A percentile compares a stretch with the other conserved stretches of the same genome.
Evolutionary conservation across 2,797 vertebrate genomes (phyloP).

Genomic region (Rousettus madagascariensis): DNA sequence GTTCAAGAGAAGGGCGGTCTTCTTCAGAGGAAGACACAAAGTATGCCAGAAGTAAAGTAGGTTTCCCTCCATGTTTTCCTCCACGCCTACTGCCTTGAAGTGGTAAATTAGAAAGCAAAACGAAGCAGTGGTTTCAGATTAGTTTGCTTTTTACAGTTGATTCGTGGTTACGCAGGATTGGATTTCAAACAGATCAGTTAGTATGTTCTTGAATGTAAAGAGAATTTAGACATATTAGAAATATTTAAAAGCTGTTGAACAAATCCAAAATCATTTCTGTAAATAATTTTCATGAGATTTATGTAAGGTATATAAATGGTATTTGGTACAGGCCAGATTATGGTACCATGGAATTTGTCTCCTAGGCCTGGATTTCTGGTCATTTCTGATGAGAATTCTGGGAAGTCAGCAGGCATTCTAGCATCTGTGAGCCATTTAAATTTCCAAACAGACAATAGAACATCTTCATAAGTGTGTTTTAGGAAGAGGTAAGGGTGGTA

Average conservation of each 20-base stretch:
- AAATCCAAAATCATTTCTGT: neutral
- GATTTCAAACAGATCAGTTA: neutral
- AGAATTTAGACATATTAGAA: neutral
- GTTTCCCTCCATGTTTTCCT: neutral
- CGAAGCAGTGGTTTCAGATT: neutral
- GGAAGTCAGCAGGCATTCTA: neutral
- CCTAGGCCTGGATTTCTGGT: neutral
- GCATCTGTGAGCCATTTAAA: neutral
- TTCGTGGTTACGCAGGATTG: neutral
- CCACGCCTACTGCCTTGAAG: neutral
- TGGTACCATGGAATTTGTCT: too few species aligned
- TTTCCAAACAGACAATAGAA: neutral
- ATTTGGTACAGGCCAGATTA: neutral
- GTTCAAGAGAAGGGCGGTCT: neutral
- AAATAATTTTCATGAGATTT: neutral
- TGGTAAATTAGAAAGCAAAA: neutral
- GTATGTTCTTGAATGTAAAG: neutral
- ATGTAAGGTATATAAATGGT: neutral
- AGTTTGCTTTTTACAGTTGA: neutral
- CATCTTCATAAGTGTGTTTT: neutral
- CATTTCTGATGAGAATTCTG: neutral
- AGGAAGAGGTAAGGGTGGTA: neutral
- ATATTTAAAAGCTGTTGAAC: neutral
- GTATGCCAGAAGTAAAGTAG: neutral
- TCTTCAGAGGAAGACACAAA: neutral